Evolutionary conservation across 2,888 invertebrate genomes (phyloP).

Genomic region (Pterobdella sp.): DNA sequence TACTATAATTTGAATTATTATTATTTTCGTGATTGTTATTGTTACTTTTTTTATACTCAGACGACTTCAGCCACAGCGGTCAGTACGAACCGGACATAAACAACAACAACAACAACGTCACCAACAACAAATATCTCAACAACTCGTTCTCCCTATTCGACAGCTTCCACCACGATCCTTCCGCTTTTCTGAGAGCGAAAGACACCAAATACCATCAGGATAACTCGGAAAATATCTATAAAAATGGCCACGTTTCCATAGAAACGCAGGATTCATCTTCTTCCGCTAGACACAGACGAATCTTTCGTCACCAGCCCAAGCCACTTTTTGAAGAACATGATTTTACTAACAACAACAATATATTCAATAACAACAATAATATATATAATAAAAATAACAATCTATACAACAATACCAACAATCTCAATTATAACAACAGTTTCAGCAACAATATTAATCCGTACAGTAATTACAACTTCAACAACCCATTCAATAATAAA

Average conservation of each 20-base stretch:
- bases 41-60: neutral
- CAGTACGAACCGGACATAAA: neutral
- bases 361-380: neutral
- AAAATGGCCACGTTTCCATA: neutral
- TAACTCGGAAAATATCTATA: neutral
- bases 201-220: constrained; percentile 1
- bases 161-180: constrained; percentile 3
- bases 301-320: constrained; percentile 21
- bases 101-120: constrained; percentile 4
- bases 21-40: too few relatives aligned
- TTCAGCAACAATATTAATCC: neutral
- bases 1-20: too few relatives aligned
- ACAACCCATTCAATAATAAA: neutral
- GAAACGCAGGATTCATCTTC: neutral
- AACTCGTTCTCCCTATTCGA: constrained; percentile 3
- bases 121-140: constrained; percentile 15
- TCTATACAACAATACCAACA: neutral
- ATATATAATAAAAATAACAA: neutral
- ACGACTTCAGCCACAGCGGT: neutral
- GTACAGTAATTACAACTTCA: neutral
- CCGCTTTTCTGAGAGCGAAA: neutral
- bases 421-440: neutral
- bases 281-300: neutral
- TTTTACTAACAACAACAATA: neutral
- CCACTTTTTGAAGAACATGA: constrained; percentile 19